A percentile compares a stretch with the other conserved stretches of the same genome.
These are phyloP conservation scores for Diaprepes abbreviatus DNA, from an alignment of 2,888 invertebrate genomes.

Conservation along the genomic window DNA sequence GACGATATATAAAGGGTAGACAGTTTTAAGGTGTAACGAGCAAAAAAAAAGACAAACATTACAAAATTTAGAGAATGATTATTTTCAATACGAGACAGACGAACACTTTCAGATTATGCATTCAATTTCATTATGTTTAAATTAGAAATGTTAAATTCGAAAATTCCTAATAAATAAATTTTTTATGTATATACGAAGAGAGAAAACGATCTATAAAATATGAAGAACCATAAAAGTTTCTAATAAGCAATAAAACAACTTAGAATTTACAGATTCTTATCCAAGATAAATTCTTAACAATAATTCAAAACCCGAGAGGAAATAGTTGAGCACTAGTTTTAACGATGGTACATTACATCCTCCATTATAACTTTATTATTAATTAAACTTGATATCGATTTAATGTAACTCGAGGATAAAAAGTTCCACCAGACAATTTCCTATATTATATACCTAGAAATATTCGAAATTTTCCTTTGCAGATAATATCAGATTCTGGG, in stretches of 20 bases:
- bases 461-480: background rate
- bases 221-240: background rate
- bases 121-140: no score
- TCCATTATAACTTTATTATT: slow-evolving; percentile 6
- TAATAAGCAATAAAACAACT: background rate
- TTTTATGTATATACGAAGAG: no score
- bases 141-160: no score
- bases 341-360: slow-evolving; percentile 3
- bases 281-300: slow-evolving; percentile 2
- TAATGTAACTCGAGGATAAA: background rate
- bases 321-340: background rate
- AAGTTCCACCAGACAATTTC: background rate
- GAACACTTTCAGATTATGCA: no score
- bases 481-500: background rate
- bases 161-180: no score
- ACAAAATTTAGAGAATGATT: no score
- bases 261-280: background rate
- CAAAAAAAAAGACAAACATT: no score
- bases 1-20: no score
- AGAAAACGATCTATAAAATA: background rate
- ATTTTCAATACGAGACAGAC: no score
- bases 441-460: background rate
- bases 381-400: slow-evolving; percentile 4
- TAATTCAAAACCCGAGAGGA: background rate
- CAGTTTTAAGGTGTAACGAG: no score